Base-by-base conservation (phyloP, 2,888 invertebrate genomes). In the Drosophila stalkeri region DNA sequence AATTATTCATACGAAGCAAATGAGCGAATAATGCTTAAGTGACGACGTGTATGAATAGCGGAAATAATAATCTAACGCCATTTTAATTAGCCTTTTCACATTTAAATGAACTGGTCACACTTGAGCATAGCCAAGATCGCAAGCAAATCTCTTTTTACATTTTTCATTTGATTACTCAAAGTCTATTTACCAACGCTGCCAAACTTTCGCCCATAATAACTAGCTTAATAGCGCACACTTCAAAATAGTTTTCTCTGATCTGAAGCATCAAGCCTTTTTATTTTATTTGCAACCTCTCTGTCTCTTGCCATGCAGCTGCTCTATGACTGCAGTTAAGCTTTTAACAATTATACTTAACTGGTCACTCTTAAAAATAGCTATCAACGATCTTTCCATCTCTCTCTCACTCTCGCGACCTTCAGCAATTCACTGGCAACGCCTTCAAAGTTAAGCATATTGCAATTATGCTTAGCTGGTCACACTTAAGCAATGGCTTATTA, bases 391-490 rank as follows among this genome's bases (percentile, higher is more conserved):
- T 51, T 18, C 18, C 11, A 2, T n/a, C 33, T 35, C 33, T 35
- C 33, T 35, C 18, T 20, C 8, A 14, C 33, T 33, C 33, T 2
- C 8, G 2, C 6, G n/a, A n/a, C 2, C n/a, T 8, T 23, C 6
- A 16, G 1, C 5, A n/a, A 9, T 5, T 23, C 3, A 37, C 14
- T 18, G 27, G 43, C 56, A 33, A 20, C 56, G 56, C 43, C 56
- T 33, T 3, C 20, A 35, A 20, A 31, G 66, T 65, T 37, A 39
- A 47, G 47, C 39, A 35, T 47, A 20, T 67, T 37, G 46, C 56
- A 55, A 68, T 68, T 67, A 56, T 35, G 20, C 35, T 68, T 56
- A 49, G 56, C 46, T 55, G 27, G 47, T 33, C 56, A 56, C 69
- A 68, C 67, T 67, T 55, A 37, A 31, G 18, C 33, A 52, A 27